Percentiles rank a stretch among this genome's conserved stretches.
These are phyloP conservation scores for Pteromalus puparum DNA, from an alignment of 1,140 invertebrate species.

Conservation along the genomic window DNA sequence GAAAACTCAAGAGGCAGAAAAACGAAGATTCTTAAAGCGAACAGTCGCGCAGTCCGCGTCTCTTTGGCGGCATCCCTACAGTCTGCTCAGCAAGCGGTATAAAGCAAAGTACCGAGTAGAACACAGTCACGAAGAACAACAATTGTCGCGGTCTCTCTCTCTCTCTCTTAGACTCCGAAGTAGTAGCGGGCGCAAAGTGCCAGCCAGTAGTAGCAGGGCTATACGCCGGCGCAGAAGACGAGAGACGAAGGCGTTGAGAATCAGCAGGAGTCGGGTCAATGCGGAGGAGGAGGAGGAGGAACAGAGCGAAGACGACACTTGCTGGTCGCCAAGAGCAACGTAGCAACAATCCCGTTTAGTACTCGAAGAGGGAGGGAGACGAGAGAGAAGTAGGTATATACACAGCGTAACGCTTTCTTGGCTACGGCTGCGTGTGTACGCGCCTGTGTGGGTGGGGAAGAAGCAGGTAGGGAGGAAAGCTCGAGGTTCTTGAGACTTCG, in stretches of 20 bases:
- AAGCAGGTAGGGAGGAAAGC: neutral
- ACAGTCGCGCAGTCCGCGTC: neutral
- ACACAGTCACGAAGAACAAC: constrained; percentile 28
- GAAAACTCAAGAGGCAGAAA: neutral
- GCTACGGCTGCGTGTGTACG: neutral
- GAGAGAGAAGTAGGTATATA: constrained; percentile 18
- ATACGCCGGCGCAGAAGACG: neutral
- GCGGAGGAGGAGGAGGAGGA: constrained; percentile 30
- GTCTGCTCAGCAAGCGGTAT: neutral
- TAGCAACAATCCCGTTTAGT: constrained; percentile 49
- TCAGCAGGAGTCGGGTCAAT: constrained; percentile 48
- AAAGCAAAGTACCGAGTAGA: constrained; percentile 30
- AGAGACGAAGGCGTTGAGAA: constrained; percentile 49
- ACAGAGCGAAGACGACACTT: constrained; percentile 57
- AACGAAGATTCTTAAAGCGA: neutral
- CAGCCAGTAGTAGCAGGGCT: constrained; percentile 16
- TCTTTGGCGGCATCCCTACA: neutral
- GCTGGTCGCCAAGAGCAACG: constrained; percentile 72
- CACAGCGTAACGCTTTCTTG: neutral
- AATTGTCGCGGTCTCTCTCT: constrained; percentile 18
- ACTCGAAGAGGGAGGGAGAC: neutral
- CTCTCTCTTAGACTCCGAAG: neutral
- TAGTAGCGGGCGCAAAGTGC: constrained; percentile 15
- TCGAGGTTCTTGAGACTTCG: neutral
- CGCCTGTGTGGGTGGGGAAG: neutral